Evolutionary conservation across 64 coral and sea anemone genomes (phyloP).

Genomic region (Pocillopora verrucosa): DNA sequence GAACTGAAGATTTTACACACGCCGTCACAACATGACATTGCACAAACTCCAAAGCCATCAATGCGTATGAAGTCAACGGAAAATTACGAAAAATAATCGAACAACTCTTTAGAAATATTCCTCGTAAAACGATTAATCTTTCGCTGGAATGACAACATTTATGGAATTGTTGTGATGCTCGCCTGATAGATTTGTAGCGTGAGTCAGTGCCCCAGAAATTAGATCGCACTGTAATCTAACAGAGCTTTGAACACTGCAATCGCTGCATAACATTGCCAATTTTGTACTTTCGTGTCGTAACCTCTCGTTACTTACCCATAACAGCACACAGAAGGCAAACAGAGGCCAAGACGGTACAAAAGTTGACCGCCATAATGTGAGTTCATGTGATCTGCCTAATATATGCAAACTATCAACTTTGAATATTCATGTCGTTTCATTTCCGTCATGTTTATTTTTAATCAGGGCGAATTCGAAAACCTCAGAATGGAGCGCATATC

Average conservation of each 20-base stretch:
- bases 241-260: neutral
- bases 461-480: too few relatives aligned
- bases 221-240: neutral
- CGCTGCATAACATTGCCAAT: neutral
- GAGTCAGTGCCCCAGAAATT: neutral
- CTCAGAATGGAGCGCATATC: too few relatives aligned
- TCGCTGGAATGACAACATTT: too few relatives aligned
- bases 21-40: neutral
- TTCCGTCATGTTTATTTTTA: neutral
- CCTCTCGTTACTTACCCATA: neutral
- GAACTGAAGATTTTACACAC: neutral
- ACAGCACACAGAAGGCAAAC: neutral
- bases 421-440: neutral
- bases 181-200: too few relatives aligned
- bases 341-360: neutral
- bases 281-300: neutral
- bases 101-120: neutral
- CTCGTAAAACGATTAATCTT: neutral
- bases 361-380: neutral
- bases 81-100: neutral
- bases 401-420: neutral
- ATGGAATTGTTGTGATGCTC: too few relatives aligned
- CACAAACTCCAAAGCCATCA: neutral
- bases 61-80: too few relatives aligned
- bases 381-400: neutral